Base-by-base conservation (phyloP, 2,113 vertebrate genomes). In the Jacana jacana region DNA sequence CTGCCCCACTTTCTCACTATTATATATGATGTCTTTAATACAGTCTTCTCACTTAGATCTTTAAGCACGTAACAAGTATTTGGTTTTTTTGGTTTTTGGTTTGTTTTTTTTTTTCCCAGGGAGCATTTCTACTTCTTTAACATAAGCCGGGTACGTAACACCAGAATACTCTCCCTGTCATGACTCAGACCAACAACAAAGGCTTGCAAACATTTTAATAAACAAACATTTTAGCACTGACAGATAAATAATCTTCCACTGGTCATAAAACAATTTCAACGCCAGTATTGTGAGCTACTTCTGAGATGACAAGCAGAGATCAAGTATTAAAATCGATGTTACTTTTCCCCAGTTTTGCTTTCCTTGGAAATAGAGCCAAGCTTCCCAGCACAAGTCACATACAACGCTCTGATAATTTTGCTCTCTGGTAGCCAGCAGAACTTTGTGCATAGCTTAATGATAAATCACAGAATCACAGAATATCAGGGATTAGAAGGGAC, bases 31-130 rank as follows among this genome's bases (percentile, higher is more conserved):
- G 24, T 42, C 35, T 60, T 48, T 22, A 54, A 55, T 10, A 35
- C 10, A 42, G 1, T 14, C 20, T 51, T 72, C 35, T 72, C 37
- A 58, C 42, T 65, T 48, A 35, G 0, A 0, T 1, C 2, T 76
- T 85, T 37, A 76, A 58, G 37, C 5, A 42, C 7, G 4, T 17
- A 14, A 40, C 5, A 19, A 51, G 17, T 31, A 42, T 42, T 42
- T 42, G 42, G n/a, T n/a, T n/a, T n/a, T n/a, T n/a, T n/a, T n/a
- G n/a, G 13, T 25, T 20, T 10, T 10, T 25, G 44, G 27, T 30
- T 30, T 4, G 9, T 58, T 16, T 42, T 28, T 52, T 30, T 39
- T 37, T 4, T 16, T 15, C 51, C 3, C 31, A 39, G 28, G 25
- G 57, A 68, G 14, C 2, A 44, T 66, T 72, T 6, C 12, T 58